phyloP scores from a whole-genome alignment of 2,797 vertebrate genomes.

The Darevskia mixta region DNA sequence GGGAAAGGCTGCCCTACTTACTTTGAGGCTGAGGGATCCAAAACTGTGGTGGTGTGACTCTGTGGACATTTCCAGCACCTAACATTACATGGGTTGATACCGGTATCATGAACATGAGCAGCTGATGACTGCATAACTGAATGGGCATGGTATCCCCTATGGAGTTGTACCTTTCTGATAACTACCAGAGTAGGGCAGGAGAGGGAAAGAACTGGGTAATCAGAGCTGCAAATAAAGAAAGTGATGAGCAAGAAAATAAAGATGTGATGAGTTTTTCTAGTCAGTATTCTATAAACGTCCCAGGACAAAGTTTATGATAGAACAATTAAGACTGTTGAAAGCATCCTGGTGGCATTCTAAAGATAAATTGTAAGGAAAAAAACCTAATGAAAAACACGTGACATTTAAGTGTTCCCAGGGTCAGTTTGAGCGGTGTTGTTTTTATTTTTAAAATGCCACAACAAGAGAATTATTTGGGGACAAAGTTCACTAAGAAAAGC shows the following conservation, averaged over 20 bases:
- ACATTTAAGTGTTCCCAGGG: background rate
- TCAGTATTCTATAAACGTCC: background rate
- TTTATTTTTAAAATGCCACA: background rate
- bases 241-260: too few relatives aligned
- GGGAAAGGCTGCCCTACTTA: too few relatives aligned
- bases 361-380: background rate
- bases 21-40: too few relatives aligned
- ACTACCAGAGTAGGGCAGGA: background rate
- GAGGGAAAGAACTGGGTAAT: background rate
- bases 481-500: background rate
- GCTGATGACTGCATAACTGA: background rate
- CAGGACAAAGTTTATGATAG: background rate
- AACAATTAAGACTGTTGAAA: background rate
- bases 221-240: background rate
- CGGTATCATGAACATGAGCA: background rate
- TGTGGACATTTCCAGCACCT: background rate
- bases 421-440: background rate
- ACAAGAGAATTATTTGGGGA: background rate
- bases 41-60: background rate
- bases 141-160: fast-evolving
- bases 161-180: background rate
- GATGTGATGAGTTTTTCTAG: background rate
- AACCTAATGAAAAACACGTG: background rate
- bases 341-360: background rate
- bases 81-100: background rate